A percentile compares a stretch with the other conserved stretches of the same genome.
phyloP scores from a whole-genome alignment of 2,113 vertebrate species.

The Dissostichus mawsoni region DNA sequence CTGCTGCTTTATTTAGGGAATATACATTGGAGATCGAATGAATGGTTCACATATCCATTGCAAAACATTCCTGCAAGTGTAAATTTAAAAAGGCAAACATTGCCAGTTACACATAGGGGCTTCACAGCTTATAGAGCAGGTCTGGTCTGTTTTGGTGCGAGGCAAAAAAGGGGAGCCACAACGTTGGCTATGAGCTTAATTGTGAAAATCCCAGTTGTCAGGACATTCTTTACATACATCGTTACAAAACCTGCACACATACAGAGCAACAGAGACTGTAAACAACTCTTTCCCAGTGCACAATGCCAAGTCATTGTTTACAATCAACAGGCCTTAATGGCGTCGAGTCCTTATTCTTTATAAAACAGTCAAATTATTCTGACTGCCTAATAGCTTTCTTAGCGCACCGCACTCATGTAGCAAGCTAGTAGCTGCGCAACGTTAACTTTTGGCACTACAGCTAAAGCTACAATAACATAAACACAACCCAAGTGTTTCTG shows the following conservation, averaged over 20 bases:
- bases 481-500: too few species aligned
- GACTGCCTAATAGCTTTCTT: background rate
- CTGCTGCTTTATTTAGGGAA: background rate
- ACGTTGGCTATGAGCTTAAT: slow-evolving; percentile 47
- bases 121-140: slow-evolving; percentile 18
- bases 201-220: slow-evolving; percentile 65
- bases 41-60: background rate
- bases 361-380: too few species aligned
- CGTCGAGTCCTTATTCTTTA: too few species aligned
- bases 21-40: background rate
- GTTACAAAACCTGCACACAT: slow-evolving; percentile 26
- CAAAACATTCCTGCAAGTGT: slow-evolving; percentile 1
- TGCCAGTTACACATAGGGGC: background rate
- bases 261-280: slow-evolving; percentile 2
- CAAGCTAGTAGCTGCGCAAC: slow-evolving; percentile 6
- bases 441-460: slow-evolving; percentile 10
- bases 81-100: slow-evolving; percentile 8
- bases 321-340: background rate
- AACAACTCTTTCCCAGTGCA: background rate
- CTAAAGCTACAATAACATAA: background rate
- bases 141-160: slow-evolving; percentile 63
- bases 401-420: slow-evolving; percentile 1
- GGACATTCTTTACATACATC: slow-evolving; percentile 56
- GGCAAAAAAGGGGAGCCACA: slow-evolving; percentile 16
- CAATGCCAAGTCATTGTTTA: slow-evolving; percentile 34